phyloP scores from a whole-genome alignment of 1,140 invertebrate genomes.

The Scaptodrosophila lebanonensis region DNA sequence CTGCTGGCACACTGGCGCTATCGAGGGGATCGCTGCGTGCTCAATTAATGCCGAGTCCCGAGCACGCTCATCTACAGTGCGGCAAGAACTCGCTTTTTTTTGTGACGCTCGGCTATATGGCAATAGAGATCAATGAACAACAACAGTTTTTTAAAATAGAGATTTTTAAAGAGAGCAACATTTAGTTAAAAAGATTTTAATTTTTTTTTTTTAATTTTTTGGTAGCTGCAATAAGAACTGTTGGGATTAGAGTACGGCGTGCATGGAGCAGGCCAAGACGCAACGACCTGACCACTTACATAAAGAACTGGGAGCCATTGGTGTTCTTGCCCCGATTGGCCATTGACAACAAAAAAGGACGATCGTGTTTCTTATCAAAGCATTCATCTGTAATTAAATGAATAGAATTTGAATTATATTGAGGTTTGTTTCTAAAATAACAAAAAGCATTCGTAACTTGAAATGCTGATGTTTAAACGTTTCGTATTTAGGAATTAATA shows the following conservation, averaged over 20 bases:
- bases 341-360: conserved; percentile 93
- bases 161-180: conserved; percentile 82
- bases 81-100: too few relatives aligned
- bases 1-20: too few relatives aligned
- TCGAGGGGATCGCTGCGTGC: too few relatives aligned
- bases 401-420: too few relatives aligned
- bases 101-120: too few relatives aligned
- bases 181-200: conserved; percentile 79
- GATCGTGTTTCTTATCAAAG: conserved; percentile 93
- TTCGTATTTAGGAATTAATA: too few relatives aligned
- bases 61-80: too few relatives aligned
- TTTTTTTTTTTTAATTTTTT: conserved; percentile 12
- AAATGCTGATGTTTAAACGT: too few relatives aligned
- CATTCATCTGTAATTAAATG: conserved; percentile 87
- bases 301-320: conserved; percentile 99
- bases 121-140: conserved; percentile 74
- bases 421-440: too few relatives aligned
- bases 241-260: conserved; percentile 6
- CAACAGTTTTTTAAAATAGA: conserved; percentile 62
- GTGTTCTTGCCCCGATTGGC: conserved; percentile 97
- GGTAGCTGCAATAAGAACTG: conserved; percentile 50
- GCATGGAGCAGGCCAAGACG: conserved; percentile 37
- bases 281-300: conserved; percentile 83
- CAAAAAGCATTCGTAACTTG: too few relatives aligned
- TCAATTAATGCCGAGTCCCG: too few relatives aligned